Evolutionary conservation across 2,113 vertebrate genomes (phyloP).

Genomic region (Sceloporus undulatus): DNA sequence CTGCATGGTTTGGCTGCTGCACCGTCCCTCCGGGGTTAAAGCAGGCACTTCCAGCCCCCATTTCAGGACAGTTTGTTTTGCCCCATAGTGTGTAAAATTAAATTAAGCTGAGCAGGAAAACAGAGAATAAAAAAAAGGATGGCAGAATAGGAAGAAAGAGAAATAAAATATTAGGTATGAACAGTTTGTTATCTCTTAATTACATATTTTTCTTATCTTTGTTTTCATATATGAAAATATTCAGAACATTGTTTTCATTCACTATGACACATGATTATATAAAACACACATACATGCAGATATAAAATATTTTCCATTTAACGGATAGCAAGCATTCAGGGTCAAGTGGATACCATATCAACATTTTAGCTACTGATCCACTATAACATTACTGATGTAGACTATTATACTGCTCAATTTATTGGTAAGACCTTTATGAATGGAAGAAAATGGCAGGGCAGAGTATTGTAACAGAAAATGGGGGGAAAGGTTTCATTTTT

Average conservation of each 20-base stretch:
- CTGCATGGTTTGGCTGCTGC: too few species aligned
- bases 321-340: not conserved
- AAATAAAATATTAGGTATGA: not conserved
- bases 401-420: accelerated
- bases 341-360: not conserved
- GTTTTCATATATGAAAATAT: not conserved
- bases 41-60: too few species aligned
- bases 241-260: conserved; percentile 37
- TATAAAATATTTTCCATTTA: not conserved
- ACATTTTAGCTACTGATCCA: not conserved
- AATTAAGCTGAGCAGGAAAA: accelerated
- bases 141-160: not conserved
- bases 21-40: too few species aligned
- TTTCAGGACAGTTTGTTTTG: too few species aligned
- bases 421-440: not conserved
- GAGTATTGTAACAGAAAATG: conserved; percentile 23
- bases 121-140: not conserved
- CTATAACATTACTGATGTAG: not conserved
- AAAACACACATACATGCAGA: not conserved
- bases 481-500: conserved; percentile 38
- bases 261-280: not conserved
- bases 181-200: not conserved
- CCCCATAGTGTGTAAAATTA: not conserved
- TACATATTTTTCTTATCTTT: too few species aligned
- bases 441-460: conserved; percentile 5